Conservation (phyloP, 2,113 vertebrate species). For the Emydura subglobosa region DNA sequence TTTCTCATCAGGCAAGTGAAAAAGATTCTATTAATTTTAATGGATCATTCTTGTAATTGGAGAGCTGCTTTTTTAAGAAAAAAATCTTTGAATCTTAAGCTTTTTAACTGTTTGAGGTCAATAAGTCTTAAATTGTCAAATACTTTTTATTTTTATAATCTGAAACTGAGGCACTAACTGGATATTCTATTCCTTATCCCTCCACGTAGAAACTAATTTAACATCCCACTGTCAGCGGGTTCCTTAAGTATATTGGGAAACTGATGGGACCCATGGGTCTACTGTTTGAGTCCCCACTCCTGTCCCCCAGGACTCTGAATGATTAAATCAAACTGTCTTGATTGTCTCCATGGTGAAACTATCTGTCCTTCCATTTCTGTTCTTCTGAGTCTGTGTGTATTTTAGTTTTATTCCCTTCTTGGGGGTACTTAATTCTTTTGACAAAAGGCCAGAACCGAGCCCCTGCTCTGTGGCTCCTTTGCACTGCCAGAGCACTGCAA, state of each 20-base stretch:
- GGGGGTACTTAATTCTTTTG: accelerated
- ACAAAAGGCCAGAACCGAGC: not conserved
- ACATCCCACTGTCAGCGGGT: not conserved
- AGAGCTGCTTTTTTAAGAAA: constrained; percentile 41
- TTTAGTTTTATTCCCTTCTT: not conserved
- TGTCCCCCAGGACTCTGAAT: not conserved
- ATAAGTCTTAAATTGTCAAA: constrained; percentile 15
- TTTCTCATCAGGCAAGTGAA: constrained; percentile 35
- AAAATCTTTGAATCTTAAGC: not conserved
- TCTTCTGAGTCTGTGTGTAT: not conserved
- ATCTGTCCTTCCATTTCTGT: not conserved
- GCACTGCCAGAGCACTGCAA: not conserved
- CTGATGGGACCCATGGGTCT: no score
- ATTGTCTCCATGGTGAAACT: not conserved
- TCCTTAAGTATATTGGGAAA: no score
- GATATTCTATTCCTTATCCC: not conserved
- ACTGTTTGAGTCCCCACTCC: not conserved
- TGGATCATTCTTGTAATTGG: not conserved
- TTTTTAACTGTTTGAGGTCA: not conserved
- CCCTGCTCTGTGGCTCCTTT: not conserved
- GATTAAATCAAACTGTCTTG: not conserved
- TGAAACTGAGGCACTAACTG: not conserved
- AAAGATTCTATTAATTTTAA: constrained; percentile 57
- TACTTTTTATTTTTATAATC: constrained; percentile 15
- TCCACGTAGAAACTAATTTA: not conserved